These are phyloP conservation scores for Ophraella communa DNA, from an alignment of 2,888 invertebrate genomes.

Conservation along the genomic window DNA sequence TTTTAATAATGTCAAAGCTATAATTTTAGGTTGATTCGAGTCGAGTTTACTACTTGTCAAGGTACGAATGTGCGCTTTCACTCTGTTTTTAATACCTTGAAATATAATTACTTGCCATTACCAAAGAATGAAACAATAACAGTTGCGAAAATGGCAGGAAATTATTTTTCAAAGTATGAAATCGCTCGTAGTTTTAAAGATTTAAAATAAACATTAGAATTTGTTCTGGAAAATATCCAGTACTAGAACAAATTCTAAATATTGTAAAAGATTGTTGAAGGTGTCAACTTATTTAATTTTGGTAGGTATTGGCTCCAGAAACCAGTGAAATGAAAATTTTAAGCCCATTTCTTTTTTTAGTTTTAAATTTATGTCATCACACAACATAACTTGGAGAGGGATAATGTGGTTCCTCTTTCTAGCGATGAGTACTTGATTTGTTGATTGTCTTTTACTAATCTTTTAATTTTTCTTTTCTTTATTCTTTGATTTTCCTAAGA, in stretches of 20 bases:
- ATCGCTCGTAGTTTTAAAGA: slow-evolving; percentile 1
- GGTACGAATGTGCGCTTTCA: slow-evolving; percentile 27
- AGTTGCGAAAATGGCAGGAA: slow-evolving; percentile 24
- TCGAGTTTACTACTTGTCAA: slow-evolving; percentile 5
- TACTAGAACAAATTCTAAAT: neutral
- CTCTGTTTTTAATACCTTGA: slow-evolving; percentile 29
- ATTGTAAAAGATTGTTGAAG: neutral
- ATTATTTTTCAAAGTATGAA: slow-evolving; percentile 14
- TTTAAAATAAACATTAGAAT: neutral
- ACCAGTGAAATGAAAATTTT: no score
- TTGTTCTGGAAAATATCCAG: neutral
- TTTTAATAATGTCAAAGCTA: no score
- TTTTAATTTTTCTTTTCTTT: no score
- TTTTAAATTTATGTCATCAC: no score
- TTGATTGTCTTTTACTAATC: no score
- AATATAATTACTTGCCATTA: slow-evolving; percentile 26
- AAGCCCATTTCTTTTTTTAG: no score
- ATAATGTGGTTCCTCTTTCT: no score
- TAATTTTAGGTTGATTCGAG: neutral
- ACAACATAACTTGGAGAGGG: no score
- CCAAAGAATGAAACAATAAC: slow-evolving; percentile 21
- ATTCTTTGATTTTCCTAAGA: no score
- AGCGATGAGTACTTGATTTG: no score
- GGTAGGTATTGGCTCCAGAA: neutral
- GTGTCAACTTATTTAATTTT: neutral